Evolutionary conservation across 92 coral and sea anemone genomes (phyloP), one percentile per base, ranked within the genome.

Genomic region (Siderastrea siderea): DNA sequence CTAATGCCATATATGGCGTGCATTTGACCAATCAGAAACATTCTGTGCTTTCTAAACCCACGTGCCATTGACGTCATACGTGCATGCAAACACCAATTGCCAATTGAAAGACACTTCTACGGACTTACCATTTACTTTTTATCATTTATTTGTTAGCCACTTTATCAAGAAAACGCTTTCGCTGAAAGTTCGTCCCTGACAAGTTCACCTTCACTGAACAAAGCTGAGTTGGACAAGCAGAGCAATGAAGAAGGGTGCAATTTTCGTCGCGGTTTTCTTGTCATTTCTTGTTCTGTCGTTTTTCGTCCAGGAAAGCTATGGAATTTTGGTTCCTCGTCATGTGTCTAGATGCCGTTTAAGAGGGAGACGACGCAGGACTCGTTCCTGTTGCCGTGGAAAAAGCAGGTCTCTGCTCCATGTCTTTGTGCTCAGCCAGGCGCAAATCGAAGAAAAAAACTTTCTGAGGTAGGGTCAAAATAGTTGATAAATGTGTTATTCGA

Each of bases 231-330:
- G 47, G 10, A 13, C 17, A 13, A n/a, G 16, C 1, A 6, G 10
- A 26, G 64, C 47, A 51, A 79, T 79, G 84, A 49, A 19, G 19
- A 79, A 14, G 49, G n/a, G 49, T 4, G 1, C 12, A 11, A 65
- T 79, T 13, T 16, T 48, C 38, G 59, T 65, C 11, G 61, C 57
- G 3, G 5, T 79, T 11, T 79, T 78, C 82, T 5, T 79, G 7
- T 13, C 53, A 26, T 19, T 79, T 55, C 9, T 13, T 13, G 45
- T 53, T 13, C 12, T 79, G 70, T 77, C 69, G 46, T 26, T 13
- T 46, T 62, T 79, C 44, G 72, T 79, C 47, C 84, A 79, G 73
- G 73, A 79, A 48, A 79, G 84, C 74, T 6, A 63, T 11, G 73
- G 84, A 6, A 79, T 79, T 79, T 79, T 79, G 13, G 50, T 65